Conservation (phyloP, 2,113 vertebrate species). For the Mionectes macconnelli region DNA sequence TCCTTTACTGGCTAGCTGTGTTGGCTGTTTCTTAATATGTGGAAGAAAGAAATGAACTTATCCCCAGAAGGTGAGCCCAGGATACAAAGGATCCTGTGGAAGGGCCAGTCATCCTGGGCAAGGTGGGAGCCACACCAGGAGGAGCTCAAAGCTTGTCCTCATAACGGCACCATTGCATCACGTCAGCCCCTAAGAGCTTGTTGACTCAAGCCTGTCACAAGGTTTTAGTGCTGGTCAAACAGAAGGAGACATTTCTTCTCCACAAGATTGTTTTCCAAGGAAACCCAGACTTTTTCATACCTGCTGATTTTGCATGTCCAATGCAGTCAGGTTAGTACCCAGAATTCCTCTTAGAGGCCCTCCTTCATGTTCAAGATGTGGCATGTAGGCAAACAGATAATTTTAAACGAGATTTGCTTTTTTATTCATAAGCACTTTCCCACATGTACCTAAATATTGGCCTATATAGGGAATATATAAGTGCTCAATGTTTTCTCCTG, state of each 20-base stretch:
- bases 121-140: neutral
- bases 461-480: neutral
- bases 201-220: neutral
- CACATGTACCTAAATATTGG: neutral
- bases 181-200: neutral
- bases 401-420: neutral
- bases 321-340: neutral
- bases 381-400: neutral
- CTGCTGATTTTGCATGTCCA: neutral
- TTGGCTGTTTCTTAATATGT: neutral
- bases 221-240: neutral
- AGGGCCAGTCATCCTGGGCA: neutral
- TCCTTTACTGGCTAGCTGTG: neutral
- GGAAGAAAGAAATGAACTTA: neutral
- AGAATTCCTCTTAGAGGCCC: neutral
- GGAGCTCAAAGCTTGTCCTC: neutral
- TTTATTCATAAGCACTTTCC: neutral
- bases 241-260: neutral
- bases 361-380: rapidly evolving
- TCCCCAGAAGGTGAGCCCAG: neutral
- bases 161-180: neutral
- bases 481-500: neutral
- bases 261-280: neutral
- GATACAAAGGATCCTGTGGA: neutral
- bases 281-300: neutral